Evolutionary conservation across 2,888 invertebrate genomes (phyloP).

Genomic region (Anorthoa munda): DNA sequence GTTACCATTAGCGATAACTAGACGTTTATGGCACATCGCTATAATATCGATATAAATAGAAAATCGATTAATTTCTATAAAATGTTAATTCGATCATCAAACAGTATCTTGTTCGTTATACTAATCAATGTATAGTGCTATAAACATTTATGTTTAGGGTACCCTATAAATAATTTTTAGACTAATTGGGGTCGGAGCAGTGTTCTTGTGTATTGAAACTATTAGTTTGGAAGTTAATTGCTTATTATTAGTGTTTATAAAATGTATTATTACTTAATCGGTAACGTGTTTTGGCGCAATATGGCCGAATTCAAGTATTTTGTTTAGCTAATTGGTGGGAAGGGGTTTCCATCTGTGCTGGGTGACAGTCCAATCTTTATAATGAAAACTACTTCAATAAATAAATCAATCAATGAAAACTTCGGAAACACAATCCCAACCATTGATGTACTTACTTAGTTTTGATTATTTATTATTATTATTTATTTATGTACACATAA

Average conservation of each 20-base stretch:
- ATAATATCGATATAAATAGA: conserved; percentile 82
- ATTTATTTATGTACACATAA: no score
- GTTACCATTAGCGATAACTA: conserved; percentile 88
- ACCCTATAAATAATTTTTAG: conserved; percentile 83
- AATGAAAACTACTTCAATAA: neutral
- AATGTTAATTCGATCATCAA: conserved; percentile 89
- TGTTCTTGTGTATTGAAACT: conserved; percentile 77
- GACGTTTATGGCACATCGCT: conserved; percentile 84
- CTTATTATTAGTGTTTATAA: conserved; percentile 69
- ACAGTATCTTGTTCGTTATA: conserved; percentile 86
- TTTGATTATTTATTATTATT: no score
- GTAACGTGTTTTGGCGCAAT: conserved; percentile 46
- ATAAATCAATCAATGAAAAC: neutral
- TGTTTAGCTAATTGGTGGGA: conserved; percentile 13
- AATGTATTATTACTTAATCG: conserved; percentile 64
- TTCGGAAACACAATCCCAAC: neutral
- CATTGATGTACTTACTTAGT: no score
- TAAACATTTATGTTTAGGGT: conserved; percentile 82
- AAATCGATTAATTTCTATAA: conserved; percentile 89
- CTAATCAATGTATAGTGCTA: conserved; percentile 87
- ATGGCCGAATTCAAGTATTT: conserved; percentile 22
- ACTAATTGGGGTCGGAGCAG: conserved; percentile 79
- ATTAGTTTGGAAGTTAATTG: conserved; percentile 83
- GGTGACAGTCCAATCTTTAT: neutral
- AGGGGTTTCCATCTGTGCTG: neutral